Percentiles rank a stretch among this genome's conserved stretches.
Conservation (phyloP, 2,888 invertebrate species). For the Minunthozetes semirufus region DNA sequence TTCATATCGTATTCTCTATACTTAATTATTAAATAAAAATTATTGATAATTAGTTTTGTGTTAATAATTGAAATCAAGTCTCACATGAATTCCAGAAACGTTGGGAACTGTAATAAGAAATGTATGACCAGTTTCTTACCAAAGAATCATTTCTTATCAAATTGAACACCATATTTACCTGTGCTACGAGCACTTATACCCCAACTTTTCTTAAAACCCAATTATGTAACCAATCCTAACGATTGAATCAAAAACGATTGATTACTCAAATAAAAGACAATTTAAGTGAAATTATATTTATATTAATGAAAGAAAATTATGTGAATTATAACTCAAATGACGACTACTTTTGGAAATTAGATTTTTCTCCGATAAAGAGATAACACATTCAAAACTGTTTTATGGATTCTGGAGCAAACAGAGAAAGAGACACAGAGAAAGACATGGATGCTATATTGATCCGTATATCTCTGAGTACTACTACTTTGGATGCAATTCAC, state of each 20-base stretch:
- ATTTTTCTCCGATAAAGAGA: not conserved
- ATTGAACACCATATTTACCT: not conserved
- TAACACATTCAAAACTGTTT: not conserved
- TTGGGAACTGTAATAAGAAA: not conserved
- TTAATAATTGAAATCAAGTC: not conserved
- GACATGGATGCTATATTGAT: slow-evolving; percentile 28
- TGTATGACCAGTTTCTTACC: not conserved
- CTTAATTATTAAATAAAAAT: not conserved
- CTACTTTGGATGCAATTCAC: not conserved
- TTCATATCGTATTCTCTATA: not conserved
- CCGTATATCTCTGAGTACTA: not conserved
- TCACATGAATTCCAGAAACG: too few relatives aligned
- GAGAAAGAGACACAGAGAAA: not conserved
- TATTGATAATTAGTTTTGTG: too few relatives aligned
- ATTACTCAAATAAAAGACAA: too few relatives aligned
- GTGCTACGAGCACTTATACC: not conserved
- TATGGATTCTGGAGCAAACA: not conserved
- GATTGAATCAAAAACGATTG: too few relatives aligned
- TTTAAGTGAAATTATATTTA: too few relatives aligned
- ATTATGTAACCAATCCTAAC: too few relatives aligned
- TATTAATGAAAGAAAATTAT: too few relatives aligned
- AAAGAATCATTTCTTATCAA: not conserved
- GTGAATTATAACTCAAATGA: too few relatives aligned
- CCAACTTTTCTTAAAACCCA: too few relatives aligned
- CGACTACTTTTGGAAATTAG: not conserved